Evolutionary conservation across 2,113 vertebrate genomes (phyloP), one percentile per base, ranked within the genome.

Genomic region (Phodopus roborovskii): DNA sequence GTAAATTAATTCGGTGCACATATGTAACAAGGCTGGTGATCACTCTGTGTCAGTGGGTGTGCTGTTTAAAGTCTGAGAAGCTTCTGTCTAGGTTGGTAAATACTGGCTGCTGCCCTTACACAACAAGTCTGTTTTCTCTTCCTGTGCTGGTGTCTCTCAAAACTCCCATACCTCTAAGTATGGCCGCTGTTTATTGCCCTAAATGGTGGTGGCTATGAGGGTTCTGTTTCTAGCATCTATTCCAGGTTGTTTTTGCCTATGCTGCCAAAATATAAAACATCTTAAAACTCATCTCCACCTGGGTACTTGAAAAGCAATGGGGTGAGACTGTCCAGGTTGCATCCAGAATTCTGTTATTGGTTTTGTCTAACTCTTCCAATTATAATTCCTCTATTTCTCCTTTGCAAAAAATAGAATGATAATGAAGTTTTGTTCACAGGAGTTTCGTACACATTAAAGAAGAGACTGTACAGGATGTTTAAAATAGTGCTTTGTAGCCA

Each of bases 351-450:
- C 19, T 68, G 13, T 28, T 33, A 30, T 73, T 81, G 64, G 60
- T 22, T 68, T 92, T 62, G 11, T 82, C 90, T 56, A 70, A 79
- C 28, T 70, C 28, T 68, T n/a, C 1, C 24, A 48, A 24, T 64
- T 87, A 53, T 7, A 48, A 48, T 86, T 53, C 1, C 19, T n/a
- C 33, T 1, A 7, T 48, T 56, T 15, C 4, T 56, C 22, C 15
- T 82, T 12, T 39, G 48, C 42, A 93, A 90, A 85, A 85, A 95
- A 36, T n/a, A 7, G 15, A 58, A 50, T 66, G 50, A 78, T 71
- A 89, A 91, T 73, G 73, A 75, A 90, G 78, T 4, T 50, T 85
- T 64, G 42, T 36, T 66, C 79, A 81, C 20, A 66, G 26, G 10
- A 12, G 7, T 16, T 92, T 50, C 68, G 24, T 94, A n/a, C 15